Percentiles rank a stretch among this genome's conserved stretches.
These are phyloP conservation scores for Crotalus viridis DNA, from an alignment of 2,113 vertebrate species.

Conservation along the genomic window DNA sequence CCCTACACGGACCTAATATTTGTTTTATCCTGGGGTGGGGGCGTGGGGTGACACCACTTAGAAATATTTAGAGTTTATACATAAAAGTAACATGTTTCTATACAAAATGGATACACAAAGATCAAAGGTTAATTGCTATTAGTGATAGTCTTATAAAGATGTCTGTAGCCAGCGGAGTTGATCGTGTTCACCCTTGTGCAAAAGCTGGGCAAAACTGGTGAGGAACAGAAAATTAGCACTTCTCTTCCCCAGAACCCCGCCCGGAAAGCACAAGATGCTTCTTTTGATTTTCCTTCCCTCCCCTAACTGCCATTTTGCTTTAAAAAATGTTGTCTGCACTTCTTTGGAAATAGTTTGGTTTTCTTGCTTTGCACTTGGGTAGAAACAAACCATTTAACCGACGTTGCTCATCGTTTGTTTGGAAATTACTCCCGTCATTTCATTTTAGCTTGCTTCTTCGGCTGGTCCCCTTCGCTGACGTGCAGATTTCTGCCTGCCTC, in stretches of 20 bases:
- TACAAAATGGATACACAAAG: slow-evolving; percentile 33
- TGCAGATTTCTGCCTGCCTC: slow-evolving; percentile 74
- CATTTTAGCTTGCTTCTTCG: slow-evolving; percentile 71
- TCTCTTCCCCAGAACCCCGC: not conserved
- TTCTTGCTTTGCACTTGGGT: slow-evolving; percentile 41
- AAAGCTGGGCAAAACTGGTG: slow-evolving; percentile 38
- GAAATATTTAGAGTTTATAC: slow-evolving; percentile 25
- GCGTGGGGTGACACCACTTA: not conserved
- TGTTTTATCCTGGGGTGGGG: slow-evolving; percentile 33
- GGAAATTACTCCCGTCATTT: not conserved
- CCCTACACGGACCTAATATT: slow-evolving; percentile 27
- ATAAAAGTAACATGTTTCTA: slow-evolving; percentile 41
- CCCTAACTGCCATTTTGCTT: slow-evolving; percentile 44
- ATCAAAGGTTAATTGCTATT: slow-evolving; percentile 47
- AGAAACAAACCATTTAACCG: slow-evolving; percentile 34
- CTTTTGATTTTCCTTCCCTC: slow-evolving; percentile 45
- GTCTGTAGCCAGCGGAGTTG: slow-evolving; percentile 49
- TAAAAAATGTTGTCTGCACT: slow-evolving; percentile 42
- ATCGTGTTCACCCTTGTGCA: slow-evolving; percentile 47
- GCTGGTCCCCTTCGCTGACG: slow-evolving; percentile 78
- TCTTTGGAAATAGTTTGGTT: not conserved
- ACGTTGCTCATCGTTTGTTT: not conserved
- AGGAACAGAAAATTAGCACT: slow-evolving; percentile 23
- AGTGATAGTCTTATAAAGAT: slow-evolving; percentile 53
- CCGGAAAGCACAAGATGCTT: not conserved